Base-by-base conservation (phyloP, 2,888 invertebrate species). In the Patella ulyssiponensis region DNA sequence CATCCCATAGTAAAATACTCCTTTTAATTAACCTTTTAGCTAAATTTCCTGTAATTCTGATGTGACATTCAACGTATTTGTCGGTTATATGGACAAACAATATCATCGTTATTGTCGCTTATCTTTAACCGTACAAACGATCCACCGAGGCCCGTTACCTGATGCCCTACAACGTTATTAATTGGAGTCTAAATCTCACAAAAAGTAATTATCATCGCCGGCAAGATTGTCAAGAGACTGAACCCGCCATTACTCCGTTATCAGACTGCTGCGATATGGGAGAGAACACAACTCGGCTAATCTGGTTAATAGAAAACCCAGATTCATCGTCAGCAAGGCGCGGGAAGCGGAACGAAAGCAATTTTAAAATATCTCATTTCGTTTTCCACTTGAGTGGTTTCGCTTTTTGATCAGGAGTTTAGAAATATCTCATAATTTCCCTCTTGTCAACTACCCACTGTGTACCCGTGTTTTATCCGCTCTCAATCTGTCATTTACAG, bases 121-220 rank as follows among this genome's bases (percentile, higher is more conserved):
- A 64, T 64, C 64, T 64, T 17, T 64, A 23, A 23, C 64, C 23
- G 20, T 23, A 64, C 64, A 23, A 20, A 20, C 64, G 20, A 64
- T 64, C 64, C 64, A 23, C 23, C 64, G 64, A 64, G 64, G 23
- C 23, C 23, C 64, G 64, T 23, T 15, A 23, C 64, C 23, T 23
- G 23, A 17, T 23, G 64, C 20, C 23, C 64, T 64, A 23, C 23
- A 64, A 23, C 64, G 64, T 64, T 64, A 64, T 64, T 64, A 64
- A 64, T 64, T 64, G 23, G 20, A 23, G 64, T 23, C 11, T 20
- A 64, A 64, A 64, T 23, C 64, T 11, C 23, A 64, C 64, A 64
- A 64, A 64, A 64, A 64, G 64, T 64, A 64, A 64, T 64, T 64
- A 64, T 64, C 20, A 64, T 64, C 64, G 23, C 64, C n/a, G 20